These are phyloP conservation scores for Tamandua tetradactyla DNA, from an alignment of 2,797 vertebrate species.

Conservation along the genomic window DNA sequence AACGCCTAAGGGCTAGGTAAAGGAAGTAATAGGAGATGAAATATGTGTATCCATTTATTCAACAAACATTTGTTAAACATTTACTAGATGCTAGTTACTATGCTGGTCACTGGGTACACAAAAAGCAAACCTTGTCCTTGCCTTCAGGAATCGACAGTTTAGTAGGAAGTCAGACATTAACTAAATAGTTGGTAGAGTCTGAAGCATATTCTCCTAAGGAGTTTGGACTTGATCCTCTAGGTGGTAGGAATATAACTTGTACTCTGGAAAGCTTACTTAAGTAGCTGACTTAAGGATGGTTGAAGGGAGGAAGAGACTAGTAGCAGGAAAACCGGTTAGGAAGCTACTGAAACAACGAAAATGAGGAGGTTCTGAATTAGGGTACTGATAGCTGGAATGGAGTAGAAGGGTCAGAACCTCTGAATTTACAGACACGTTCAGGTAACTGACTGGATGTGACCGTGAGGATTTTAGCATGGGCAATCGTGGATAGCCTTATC, in stretches of 20 bases:
- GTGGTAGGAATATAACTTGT: neutral
- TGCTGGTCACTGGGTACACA: neutral
- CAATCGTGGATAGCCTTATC: neutral
- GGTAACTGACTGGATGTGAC: neutral
- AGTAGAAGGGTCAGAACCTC: neutral
- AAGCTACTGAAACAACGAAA: neutral
- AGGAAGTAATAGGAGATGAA: neutral
- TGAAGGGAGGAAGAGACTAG: neutral
- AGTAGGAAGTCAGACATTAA: neutral
- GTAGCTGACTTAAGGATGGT: neutral
- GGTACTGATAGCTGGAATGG: neutral
- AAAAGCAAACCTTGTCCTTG: slow-evolving; percentile 33
- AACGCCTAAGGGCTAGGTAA: neutral
- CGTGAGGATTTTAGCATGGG: neutral
- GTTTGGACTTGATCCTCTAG: neutral
- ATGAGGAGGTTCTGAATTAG: neutral
- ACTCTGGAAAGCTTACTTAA: slow-evolving; percentile 2
- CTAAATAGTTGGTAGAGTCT: neutral
- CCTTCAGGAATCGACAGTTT: slow-evolving; percentile 9
- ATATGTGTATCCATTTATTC: neutral
- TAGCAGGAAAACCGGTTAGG: neutral
- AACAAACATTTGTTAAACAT: slow-evolving; percentile 12
- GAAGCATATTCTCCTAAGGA: slow-evolving; percentile 1
- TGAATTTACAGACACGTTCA: neutral
- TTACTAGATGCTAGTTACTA: slow-evolving; percentile 29